Evolutionary conservation across 1,140 invertebrate species (phyloP).

Genomic region (Tenebrio molitor): DNA sequence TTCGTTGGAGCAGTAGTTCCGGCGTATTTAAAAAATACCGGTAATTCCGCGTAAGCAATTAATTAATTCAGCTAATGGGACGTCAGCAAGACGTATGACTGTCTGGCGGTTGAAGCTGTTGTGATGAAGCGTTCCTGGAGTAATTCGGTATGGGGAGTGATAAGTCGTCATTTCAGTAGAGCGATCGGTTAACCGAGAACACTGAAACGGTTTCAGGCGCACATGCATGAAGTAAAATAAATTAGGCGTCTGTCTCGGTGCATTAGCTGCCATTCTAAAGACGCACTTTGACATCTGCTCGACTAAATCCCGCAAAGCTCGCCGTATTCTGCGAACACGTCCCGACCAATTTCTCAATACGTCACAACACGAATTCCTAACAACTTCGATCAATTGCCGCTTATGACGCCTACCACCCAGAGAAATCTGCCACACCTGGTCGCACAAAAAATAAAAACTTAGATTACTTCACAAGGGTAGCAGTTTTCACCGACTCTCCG

Average conservation of each 20-base stretch:
- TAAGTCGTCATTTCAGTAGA: slow-evolving; percentile 31
- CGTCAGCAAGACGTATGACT: slow-evolving; percentile 21
- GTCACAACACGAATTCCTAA: slow-evolving; percentile 13
- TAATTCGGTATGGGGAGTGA: slow-evolving; percentile 31
- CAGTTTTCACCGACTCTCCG: too few relatives aligned
- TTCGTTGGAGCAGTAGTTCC: too few relatives aligned
- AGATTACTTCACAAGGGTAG: too few relatives aligned
- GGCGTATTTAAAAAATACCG: too few relatives aligned
- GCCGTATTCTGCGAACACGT: slow-evolving; percentile 33
- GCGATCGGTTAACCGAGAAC: slow-evolving; percentile 36
- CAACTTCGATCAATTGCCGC: not conserved
- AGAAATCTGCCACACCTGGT: too few relatives aligned
- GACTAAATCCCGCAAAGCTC: slow-evolving; percentile 32
- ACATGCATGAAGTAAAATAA: slow-evolving; percentile 39
- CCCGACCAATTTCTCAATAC: slow-evolving; percentile 35
- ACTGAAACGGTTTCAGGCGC: slow-evolving; percentile 34
- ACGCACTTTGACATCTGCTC: slow-evolving; percentile 38
- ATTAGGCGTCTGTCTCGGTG: slow-evolving; percentile 38
- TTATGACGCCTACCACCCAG: slow-evolving; percentile 1
- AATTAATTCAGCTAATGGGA: slow-evolving; percentile 24
- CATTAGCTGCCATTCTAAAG: slow-evolving; percentile 36
- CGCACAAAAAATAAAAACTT: too few relatives aligned
- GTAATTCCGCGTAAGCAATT: not conserved
- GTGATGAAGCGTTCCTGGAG: slow-evolving; percentile 1
- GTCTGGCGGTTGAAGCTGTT: not conserved